Conservation (phyloP, 2,113 vertebrate genomes). For the Echinops telfairi region DNA sequence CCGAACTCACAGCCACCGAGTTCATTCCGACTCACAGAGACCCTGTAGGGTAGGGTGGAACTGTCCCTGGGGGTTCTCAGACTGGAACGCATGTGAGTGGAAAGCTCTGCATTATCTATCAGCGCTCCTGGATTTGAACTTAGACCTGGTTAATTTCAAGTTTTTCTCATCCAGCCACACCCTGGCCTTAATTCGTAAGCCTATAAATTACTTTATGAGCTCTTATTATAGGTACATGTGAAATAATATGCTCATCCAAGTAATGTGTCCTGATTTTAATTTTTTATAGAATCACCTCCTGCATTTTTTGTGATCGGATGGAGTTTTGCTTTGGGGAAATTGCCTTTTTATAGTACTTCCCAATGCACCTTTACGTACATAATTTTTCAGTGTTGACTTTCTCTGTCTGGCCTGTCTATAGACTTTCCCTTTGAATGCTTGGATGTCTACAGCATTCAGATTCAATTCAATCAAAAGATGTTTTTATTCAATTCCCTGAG, state of each 20-base stretch:
- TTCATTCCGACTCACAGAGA: too few species aligned
- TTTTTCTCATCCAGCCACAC: neutral
- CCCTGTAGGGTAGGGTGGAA: too few species aligned
- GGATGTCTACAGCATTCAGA: neutral
- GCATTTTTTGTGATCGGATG: neutral
- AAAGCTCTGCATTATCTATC: too few species aligned
- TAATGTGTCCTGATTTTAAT: neutral
- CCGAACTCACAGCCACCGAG: too few species aligned
- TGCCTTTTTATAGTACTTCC: neutral
- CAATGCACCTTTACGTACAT: neutral
- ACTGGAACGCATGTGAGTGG: too few species aligned
- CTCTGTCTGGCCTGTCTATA: neutral
- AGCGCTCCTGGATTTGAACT: neutral
- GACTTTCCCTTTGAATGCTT: conserved; percentile 17
- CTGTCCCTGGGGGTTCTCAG: too few species aligned
- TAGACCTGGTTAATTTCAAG: neutral
- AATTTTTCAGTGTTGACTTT: neutral
- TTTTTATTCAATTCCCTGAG: conserved; percentile 22
- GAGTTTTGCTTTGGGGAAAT: neutral
- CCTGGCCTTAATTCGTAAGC: neutral
- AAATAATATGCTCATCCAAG: neutral
- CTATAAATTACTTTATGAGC: neutral
- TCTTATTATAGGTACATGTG: neutral
- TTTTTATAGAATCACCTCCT: neutral
- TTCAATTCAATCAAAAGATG: conserved; percentile 18